phyloP scores from a whole-genome alignment of 2,113 vertebrate genomes.

The Pheucticus melanocephalus region DNA sequence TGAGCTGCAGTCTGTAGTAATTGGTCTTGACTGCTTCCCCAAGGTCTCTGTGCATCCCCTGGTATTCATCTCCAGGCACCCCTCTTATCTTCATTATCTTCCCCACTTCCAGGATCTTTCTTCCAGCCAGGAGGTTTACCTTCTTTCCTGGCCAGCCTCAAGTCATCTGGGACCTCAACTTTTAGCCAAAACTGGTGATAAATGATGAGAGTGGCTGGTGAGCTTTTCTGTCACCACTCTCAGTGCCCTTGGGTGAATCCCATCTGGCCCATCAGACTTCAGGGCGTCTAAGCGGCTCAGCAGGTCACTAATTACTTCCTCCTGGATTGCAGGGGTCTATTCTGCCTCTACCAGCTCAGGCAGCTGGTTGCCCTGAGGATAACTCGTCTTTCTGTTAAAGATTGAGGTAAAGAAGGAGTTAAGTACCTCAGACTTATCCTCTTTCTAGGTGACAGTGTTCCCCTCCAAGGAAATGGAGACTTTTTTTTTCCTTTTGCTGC shows the following conservation, averaged over 20 bases:
- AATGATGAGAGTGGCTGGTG: not conserved
- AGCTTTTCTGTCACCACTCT: not conserved
- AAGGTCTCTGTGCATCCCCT: rapidly evolving
- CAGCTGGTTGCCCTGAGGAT: not conserved
- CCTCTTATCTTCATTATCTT: not conserved
- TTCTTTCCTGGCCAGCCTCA: not conserved
- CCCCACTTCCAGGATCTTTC: not conserved
- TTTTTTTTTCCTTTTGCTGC: not conserved
- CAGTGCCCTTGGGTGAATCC: not conserved
- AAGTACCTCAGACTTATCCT: not conserved
- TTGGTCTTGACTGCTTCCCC: not conserved
- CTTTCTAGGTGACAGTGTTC: not conserved
- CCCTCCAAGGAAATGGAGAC: not conserved
- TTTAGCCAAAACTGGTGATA: not conserved
- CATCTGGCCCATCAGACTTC: not conserved
- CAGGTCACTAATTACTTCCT: not conserved
- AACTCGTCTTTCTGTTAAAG: not conserved
- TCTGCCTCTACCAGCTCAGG: not conserved
- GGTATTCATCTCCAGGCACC: not conserved
- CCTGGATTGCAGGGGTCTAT: not conserved
- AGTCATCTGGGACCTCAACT: not conserved
- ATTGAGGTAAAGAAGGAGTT: not conserved
- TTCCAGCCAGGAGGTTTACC: not conserved
- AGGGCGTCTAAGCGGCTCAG: not conserved
- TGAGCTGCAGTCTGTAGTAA: not conserved